These are phyloP conservation scores for Aphis gossypii DNA, from an alignment of 1,140 invertebrate genomes.

Conservation along the genomic window DNA sequence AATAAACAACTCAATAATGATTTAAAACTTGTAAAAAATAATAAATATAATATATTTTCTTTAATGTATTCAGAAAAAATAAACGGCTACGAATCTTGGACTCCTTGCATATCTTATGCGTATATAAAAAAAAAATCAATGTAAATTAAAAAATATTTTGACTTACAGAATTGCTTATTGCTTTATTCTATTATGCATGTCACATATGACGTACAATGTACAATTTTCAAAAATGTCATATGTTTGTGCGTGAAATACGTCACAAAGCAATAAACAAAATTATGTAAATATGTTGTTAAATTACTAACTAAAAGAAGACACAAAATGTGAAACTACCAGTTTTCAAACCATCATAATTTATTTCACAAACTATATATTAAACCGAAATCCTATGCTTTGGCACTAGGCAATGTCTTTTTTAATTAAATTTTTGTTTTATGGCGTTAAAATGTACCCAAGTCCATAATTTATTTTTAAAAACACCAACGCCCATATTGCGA, in stretches of 20 bases:
- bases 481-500: background rate
- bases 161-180: background rate
- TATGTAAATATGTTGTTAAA: slow-evolving; percentile 20
- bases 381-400: background rate
- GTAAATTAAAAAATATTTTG: slow-evolving; percentile 15
- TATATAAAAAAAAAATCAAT: background rate
- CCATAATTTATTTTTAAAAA: slow-evolving; percentile 34
- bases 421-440: slow-evolving; percentile 45
- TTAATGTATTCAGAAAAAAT: background rate
- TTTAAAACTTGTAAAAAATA: background rate
- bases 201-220: background rate
- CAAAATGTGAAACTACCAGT: slow-evolving; percentile 28
- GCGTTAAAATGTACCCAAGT: background rate
- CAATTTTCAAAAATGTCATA: background rate
- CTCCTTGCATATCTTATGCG: background rate
- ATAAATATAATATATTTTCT: background rate
- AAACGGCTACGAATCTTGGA: background rate
- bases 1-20: background rate
- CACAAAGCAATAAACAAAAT: slow-evolving; percentile 1
- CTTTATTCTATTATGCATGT: background rate
- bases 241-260: background rate
- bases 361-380: slow-evolving; percentile 23
- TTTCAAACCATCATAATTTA: slow-evolving; percentile 12
- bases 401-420: background rate
- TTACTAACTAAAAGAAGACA: background rate